Percentiles rank a stretch among this genome's conserved stretches.
Conservation (phyloP, 2,888 invertebrate genomes). For the Amblyjoppa proteus region DNA sequence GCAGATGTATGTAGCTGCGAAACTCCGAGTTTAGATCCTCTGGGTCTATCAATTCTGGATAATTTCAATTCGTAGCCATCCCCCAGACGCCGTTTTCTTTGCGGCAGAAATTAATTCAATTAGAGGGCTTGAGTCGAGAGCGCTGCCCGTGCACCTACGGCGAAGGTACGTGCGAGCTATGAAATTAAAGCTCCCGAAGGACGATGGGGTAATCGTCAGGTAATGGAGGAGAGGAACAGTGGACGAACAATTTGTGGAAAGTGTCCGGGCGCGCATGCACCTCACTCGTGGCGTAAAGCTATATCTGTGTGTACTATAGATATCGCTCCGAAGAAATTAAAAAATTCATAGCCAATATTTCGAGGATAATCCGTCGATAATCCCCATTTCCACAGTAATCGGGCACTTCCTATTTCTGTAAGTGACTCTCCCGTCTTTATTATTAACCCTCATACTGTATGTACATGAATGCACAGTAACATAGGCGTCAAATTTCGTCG, state of each 20-base stretch:
- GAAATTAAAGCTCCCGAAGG: constrained; percentile 48
- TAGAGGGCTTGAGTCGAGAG: constrained; percentile 18
- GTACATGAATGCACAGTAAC: background rate
- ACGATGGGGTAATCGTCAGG: constrained; percentile 37
- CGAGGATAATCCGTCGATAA: background rate
- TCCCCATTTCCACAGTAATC: background rate
- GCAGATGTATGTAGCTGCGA: background rate
- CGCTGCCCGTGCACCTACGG: background rate
- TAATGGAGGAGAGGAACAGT: background rate
- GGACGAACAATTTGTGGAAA: constrained; percentile 41
- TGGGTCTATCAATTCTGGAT: constrained; percentile 20
- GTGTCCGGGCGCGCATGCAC: background rate
- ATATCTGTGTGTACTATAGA: background rate
- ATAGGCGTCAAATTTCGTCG: background rate
- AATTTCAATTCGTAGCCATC: constrained; percentile 32
- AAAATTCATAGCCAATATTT: background rate
- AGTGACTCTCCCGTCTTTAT: background rate
- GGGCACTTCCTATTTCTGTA: background rate
- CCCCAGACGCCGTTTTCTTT: constrained; percentile 27
- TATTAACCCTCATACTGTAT: background rate
- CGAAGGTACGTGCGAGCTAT: constrained; percentile 1
- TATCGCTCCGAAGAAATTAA: background rate
- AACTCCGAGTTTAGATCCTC: constrained; percentile 11
- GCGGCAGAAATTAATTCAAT: constrained; percentile 47
- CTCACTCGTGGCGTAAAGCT: constrained; percentile 13